Evolutionary conservation across 1,140 invertebrate species (phyloP).

Genomic region (Octopus sinensis): DNA sequence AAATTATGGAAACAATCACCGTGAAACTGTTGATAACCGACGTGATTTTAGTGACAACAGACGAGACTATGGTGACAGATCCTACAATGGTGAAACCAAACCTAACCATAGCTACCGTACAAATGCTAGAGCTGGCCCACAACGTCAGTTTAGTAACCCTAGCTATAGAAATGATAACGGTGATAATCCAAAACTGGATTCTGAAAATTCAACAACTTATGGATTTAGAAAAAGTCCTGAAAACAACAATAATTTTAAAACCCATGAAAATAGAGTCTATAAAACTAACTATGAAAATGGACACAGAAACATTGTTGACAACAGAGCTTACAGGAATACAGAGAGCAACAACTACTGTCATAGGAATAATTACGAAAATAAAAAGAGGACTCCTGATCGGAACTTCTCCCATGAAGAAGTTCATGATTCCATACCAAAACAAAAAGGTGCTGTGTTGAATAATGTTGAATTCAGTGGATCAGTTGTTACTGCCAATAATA

Average conservation of each 20-base stretch:
- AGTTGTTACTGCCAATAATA: slow-evolving; percentile 35
- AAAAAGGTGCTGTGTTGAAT: neutral
- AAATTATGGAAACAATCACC: neutral
- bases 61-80: neutral
- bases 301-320: neutral
- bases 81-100: neutral
- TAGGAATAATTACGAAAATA: slow-evolving; percentile 27
- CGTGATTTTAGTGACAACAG: neutral
- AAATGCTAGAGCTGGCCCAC: neutral
- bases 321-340: neutral
- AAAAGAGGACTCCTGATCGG: slow-evolving; percentile 7
- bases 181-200: neutral
- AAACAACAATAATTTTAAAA: slow-evolving; percentile 6
- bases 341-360: neutral
- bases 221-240: slow-evolving; percentile 27
- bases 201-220: neutral
- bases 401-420: neutral
- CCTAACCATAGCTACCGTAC: neutral
- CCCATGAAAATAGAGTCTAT: neutral
- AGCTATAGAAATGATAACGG: neutral
- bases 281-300: neutral
- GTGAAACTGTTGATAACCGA: neutral
- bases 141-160: neutral
- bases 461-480: slow-evolving; percentile 7
- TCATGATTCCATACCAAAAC: slow-evolving; percentile 3